These are phyloP conservation scores for Chondrilla cf. caribensis DNA, from an alignment of 37 sponge, comb jelly and placozoan genomes.

Conservation along the genomic window DNA sequence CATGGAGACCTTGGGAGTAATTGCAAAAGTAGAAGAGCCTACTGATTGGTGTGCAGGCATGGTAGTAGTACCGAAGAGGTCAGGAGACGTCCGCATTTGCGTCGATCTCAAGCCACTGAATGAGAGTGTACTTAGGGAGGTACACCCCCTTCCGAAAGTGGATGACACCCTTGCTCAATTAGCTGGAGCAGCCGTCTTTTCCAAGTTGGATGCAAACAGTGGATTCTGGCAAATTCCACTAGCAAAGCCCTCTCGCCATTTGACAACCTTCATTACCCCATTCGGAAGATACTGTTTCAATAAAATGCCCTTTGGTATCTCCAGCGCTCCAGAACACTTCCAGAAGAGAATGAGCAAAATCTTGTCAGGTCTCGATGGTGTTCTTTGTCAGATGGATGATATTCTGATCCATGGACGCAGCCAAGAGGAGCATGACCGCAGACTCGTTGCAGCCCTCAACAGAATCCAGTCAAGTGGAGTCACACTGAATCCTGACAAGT, in stretches of 20 bases:
- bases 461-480: conserved; percentile 14
- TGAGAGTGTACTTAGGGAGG: conserved; percentile 42
- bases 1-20: conserved; percentile 45
- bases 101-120: conserved; percentile 46
- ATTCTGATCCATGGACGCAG: conserved; percentile 32
- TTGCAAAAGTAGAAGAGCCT: conserved; percentile 45
- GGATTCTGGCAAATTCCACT: conserved; percentile 57
- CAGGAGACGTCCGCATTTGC: conserved; percentile 43
- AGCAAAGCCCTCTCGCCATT: neutral
- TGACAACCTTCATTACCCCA: conserved; percentile 20
- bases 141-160: conserved; percentile 51
- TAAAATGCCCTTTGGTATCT: conserved; percentile 23
- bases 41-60: conserved; percentile 62
- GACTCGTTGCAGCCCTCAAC: conserved; percentile 31
- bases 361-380: conserved; percentile 38
- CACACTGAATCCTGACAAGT: conserved; percentile 35
- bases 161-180: conserved; percentile 53
- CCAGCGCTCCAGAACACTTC: conserved; percentile 28
- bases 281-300: conserved; percentile 13
- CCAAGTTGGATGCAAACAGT: conserved; percentile 51
- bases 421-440: conserved; percentile 35
- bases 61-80: conserved; percentile 38
- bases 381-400: conserved; percentile 44
- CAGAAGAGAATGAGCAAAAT: conserved; percentile 21
- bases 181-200: conserved; percentile 44